phyloP scores from a whole-genome alignment of 2,797 vertebrate species.

The Pterois miles region DNA sequence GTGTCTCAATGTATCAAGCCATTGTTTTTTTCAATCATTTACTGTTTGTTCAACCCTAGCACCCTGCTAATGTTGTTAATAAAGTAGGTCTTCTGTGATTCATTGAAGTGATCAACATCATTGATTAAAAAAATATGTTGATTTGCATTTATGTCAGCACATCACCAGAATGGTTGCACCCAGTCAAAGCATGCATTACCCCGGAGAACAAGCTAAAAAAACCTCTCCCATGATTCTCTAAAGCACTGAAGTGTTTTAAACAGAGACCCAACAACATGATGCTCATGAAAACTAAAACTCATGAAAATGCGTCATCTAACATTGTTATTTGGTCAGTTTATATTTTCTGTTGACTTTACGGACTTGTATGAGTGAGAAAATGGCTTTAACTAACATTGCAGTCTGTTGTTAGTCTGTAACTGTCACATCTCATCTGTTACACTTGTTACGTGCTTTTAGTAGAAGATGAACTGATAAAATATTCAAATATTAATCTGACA shows the following conservation, averaged over 20 bases:
- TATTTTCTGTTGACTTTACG: too few species aligned
- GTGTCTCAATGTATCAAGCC: neutral
- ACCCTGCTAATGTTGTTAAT: neutral
- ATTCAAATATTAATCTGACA: neutral
- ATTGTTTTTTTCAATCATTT: neutral
- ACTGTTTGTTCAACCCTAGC: too few species aligned
- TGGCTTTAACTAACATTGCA: neutral
- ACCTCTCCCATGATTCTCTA: neutral
- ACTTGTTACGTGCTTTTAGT: too few species aligned
- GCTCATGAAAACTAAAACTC: too few species aligned
- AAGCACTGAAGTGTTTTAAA: neutral
- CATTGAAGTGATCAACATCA: neutral
- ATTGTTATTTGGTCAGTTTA: neutral
- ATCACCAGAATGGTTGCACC: too few species aligned
- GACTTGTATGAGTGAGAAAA: neutral
- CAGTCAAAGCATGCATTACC: neutral
- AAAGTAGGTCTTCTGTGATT: neutral
- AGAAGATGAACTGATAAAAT: neutral
- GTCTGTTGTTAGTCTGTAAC: neutral
- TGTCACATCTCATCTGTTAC: neutral
- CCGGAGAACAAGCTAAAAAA: neutral
- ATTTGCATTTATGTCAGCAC: neutral
- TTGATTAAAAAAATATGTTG: neutral
- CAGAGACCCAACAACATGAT: neutral
- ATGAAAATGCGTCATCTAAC: neutral